Base-by-base conservation (phyloP, 1,140 invertebrate genomes). In the Magallana gigas region DNA sequence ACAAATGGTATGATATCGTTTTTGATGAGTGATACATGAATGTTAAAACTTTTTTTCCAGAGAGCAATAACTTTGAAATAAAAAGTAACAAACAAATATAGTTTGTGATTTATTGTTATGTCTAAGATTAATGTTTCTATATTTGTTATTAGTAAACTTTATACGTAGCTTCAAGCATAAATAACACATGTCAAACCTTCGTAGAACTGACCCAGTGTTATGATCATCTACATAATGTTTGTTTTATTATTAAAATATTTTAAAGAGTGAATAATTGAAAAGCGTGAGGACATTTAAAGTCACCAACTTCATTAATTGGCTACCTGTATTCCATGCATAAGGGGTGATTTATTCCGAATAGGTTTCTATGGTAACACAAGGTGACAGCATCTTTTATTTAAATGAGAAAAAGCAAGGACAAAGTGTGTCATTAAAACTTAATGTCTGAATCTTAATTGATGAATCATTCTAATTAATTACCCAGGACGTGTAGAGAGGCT, bases 241-340 rank as follows among this genome's bases (percentile, higher is more conserved):
- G 68, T 76, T 76, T 76, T 76, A 76, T 76, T 76, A 76, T 76
- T 29, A 76, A 76, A 29, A 71, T 36, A 76, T 76, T 76, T 76
- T 36, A 76, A 12, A 76, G 68, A 76, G 23, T 48, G 36, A 48
- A 76, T 76, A 76, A 76, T 29, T 76, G 36, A 16, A 76, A 18
- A 76, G 36, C 36, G 68, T 76, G 68, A 76, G 11, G 68, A 76
- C 68, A 76, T 76, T 76, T 76, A 23, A 2, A 48, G 36, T 76
- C 36, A 76, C 23, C 68, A 29, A 29, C 12, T 23, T 7, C 23
- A 36, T 18, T 29, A 29, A 76, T 76, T 76, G 36, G 29, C 23
- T 14, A 12, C 36, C 68, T 12, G 18, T 76, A 36, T 29, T 29
- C 11, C 36, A 48, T 12, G 36, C 68, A 76, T 29, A 29, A 16